Conservation (phyloP, 2,888 invertebrate genomes). For the Drosophila bunnanda region DNA sequence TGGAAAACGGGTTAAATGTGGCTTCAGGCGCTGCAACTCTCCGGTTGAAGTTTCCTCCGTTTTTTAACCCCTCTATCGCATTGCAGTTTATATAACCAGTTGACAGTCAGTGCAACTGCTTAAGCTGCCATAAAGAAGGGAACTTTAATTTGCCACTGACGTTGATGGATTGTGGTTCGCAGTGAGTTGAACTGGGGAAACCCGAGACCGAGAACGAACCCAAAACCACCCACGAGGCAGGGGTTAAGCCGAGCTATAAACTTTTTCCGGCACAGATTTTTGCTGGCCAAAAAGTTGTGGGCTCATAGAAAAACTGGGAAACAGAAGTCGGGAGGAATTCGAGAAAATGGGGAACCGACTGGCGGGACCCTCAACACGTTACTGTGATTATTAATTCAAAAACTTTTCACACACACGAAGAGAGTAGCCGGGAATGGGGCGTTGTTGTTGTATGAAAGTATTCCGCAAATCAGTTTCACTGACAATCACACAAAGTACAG, state of each 20-base stretch:
- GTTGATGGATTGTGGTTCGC: constrained; percentile 53
- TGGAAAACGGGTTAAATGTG: constrained; percentile 61
- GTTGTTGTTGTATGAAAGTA: constrained; percentile 18
- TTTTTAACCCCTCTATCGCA: constrained; percentile 1
- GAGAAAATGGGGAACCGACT: constrained; percentile 16
- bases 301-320: constrained; percentile 1
- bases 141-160: constrained; percentile 46
- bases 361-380: constrained; percentile 41
- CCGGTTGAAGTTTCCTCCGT: constrained; percentile 29
- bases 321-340: constrained; percentile 8
- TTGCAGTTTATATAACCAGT: constrained; percentile 41
- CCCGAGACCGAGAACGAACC: constrained; percentile 3
- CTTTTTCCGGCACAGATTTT: constrained; percentile 47
- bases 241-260: constrained; percentile 43
- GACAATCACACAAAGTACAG: constrained; percentile 9
- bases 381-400: constrained; percentile 54
- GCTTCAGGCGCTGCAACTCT: constrained; percentile 59
- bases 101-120: constrained; percentile 41
- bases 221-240: constrained; percentile 21
- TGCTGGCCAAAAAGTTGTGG: constrained; percentile 39
- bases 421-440: neutral
- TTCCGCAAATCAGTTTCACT: constrained; percentile 15
- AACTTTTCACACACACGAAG: constrained; percentile 49
- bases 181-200: constrained; percentile 11
- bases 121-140: constrained; percentile 31